These are phyloP conservation scores for Caenorhabditis sulstoni DNA, from an alignment of 2,888 invertebrate species.

Conservation along the genomic window DNA sequence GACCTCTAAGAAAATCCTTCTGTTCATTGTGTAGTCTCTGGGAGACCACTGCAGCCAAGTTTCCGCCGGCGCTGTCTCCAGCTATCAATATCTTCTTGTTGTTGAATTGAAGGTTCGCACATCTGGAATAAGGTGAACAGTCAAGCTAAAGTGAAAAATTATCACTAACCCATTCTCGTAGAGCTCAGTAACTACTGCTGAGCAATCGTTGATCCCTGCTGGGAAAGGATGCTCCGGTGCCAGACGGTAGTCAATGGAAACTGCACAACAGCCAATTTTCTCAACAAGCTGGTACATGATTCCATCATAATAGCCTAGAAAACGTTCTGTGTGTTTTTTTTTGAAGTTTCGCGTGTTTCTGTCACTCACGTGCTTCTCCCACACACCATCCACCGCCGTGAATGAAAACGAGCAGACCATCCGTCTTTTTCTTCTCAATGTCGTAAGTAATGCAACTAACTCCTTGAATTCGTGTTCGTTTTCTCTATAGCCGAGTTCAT, in stretches of 20 bases:
- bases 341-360: not conserved
- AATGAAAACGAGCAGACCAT: conserved; percentile 73
- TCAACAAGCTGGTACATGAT: conserved; percentile 68
- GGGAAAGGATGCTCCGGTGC: conserved; percentile 82
- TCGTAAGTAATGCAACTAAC: conserved; percentile 74
- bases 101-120: conserved; percentile 70
- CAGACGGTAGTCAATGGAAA: conserved; percentile 76
- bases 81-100: conserved; percentile 72
- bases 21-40: conserved; percentile 52
- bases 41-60: conserved; percentile 72
- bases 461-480: conserved; percentile 63
- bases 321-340: too few species aligned
- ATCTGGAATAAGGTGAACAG: conserved; percentile 44
- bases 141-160: not conserved
- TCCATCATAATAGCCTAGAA: conserved; percentile 75
- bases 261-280: conserved; percentile 65
- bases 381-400: conserved; percentile 74
- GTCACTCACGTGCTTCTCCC: conserved; percentile 47
- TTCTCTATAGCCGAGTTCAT: conserved; percentile 32
- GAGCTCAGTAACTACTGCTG: conserved; percentile 71
- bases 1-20: conserved; percentile 70
- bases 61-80: conserved; percentile 80
- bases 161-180: conserved; percentile 72
- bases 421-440: conserved; percentile 57
- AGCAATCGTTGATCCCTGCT: conserved; percentile 81